Conservation (phyloP, 2,113 vertebrate species). For the Notothenia coriiceps region DNA sequence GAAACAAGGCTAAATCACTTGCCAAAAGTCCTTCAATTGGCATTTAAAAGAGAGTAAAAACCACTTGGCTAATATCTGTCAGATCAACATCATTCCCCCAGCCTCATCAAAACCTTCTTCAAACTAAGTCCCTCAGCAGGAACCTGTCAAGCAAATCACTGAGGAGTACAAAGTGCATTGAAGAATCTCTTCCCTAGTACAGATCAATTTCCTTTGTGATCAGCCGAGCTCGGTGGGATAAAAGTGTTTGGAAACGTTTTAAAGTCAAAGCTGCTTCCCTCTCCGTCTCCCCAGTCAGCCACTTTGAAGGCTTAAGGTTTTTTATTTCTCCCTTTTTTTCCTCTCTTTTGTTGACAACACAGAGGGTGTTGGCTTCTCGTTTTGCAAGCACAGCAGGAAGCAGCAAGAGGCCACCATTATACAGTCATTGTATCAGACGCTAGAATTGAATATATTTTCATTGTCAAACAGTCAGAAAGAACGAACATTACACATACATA, state of each 20-base stretch:
- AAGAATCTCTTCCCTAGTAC: slow-evolving; percentile 55
- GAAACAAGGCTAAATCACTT: slow-evolving; percentile 8
- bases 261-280: slow-evolving; percentile 67
- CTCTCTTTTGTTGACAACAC: slow-evolving; percentile 50
- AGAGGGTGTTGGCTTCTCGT: slow-evolving; percentile 48
- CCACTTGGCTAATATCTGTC: slow-evolving; percentile 45
- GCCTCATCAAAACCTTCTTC: slow-evolving; percentile 54
- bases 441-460: neutral
- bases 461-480: slow-evolving; percentile 1
- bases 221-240: slow-evolving; percentile 74
- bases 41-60: slow-evolving; percentile 15
- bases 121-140: slow-evolving; percentile 54
- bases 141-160: slow-evolving; percentile 67
- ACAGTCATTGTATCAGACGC: neutral
- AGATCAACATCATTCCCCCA: slow-evolving; percentile 38
- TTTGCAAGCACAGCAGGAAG: slow-evolving; percentile 39
- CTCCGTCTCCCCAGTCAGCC: slow-evolving; percentile 55
- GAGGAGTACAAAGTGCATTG: slow-evolving; percentile 61
- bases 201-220: slow-evolving; percentile 81
- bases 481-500: too few species aligned
- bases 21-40: slow-evolving; percentile 5
- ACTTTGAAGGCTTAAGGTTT: slow-evolving; percentile 61
- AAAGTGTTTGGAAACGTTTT: slow-evolving; percentile 72
- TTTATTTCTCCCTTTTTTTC: slow-evolving; percentile 1
- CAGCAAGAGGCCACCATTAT: slow-evolving; percentile 30